Evolutionary conservation across 2,888 invertebrate genomes (phyloP).

Genomic region (Heliconius aoede): DNA sequence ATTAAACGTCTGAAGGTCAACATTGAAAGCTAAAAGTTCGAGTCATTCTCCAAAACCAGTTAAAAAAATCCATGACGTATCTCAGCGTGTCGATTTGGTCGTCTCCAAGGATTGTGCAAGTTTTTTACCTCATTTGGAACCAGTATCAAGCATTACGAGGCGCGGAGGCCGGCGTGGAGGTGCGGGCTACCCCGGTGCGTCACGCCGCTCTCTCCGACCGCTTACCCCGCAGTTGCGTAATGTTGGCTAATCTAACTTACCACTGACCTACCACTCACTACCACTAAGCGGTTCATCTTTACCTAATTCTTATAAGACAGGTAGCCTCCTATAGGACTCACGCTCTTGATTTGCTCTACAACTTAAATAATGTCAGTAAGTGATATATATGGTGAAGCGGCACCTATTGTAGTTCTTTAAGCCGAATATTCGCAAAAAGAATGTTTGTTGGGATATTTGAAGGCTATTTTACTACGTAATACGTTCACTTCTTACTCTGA

Average conservation of each 20-base stretch:
- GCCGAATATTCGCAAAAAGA: too few relatives aligned
- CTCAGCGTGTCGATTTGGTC: too few relatives aligned
- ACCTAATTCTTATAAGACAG: background rate
- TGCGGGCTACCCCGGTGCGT: constrained; percentile 35
- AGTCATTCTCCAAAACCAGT: background rate
- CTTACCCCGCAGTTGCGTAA: constrained; percentile 26
- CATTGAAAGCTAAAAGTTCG: background rate
- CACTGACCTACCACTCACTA: background rate
- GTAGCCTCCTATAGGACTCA: too few relatives aligned
- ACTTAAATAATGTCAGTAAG: background rate
- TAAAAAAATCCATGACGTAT: background rate
- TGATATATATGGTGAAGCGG: too few relatives aligned
- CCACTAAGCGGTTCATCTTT: background rate
- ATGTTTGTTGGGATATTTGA: constrained; percentile 9
- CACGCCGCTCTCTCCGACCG: constrained; percentile 16
- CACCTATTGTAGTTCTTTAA: too few relatives aligned
- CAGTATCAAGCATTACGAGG: background rate
- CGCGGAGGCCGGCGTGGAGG: constrained; percentile 6
- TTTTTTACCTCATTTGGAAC: background rate
- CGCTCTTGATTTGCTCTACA: background rate
- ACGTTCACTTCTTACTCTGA: background rate
- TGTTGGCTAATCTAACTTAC: constrained; percentile 8
- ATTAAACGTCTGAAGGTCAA: background rate
- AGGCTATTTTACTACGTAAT: background rate
- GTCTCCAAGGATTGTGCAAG: constrained; percentile 11